Conservation (phyloP, 2,888 invertebrate genomes). For the Spisula solida region DNA sequence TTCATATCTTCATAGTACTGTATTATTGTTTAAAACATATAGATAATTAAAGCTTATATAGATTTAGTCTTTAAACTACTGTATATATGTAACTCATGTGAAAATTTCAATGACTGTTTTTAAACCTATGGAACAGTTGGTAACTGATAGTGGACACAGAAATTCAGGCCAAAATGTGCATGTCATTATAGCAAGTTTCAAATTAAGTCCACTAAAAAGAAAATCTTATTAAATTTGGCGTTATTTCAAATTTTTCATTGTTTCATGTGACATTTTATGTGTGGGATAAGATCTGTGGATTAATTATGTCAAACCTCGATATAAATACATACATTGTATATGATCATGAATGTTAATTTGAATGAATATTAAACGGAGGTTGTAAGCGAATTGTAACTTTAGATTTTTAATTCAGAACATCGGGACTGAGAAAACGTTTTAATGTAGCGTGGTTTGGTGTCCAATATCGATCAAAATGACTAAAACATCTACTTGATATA, state of each 20-base stretch:
- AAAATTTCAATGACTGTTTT: no score
- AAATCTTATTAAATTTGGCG: constrained; percentile 31
- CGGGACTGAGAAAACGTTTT: constrained; percentile 1
- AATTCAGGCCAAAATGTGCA: background rate
- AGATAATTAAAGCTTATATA: no score
- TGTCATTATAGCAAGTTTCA: background rate
- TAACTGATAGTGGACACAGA: background rate
- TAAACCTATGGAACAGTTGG: no score
- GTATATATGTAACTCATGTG: no score
- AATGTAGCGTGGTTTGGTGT: background rate
- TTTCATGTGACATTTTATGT: constrained; percentile 37
- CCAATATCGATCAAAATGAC: constrained; percentile 27
- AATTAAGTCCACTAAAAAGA: background rate
- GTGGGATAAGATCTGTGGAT: constrained; percentile 28
- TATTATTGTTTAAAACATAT: no score
- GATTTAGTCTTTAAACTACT: no score
- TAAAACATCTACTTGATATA: constrained; percentile 27
- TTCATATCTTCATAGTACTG: no score
- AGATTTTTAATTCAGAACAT: constrained; percentile 4
- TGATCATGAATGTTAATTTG: constrained; percentile 4
- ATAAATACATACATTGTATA: constrained; percentile 8
- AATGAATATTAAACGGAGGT: background rate
- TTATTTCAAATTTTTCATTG: constrained; percentile 27
- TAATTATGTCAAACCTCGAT: background rate
- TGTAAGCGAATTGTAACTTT: constrained; percentile 7